These are phyloP conservation scores for Nansenia antarctica DNA, from an alignment of 2,113 vertebrate genomes.

Conservation along the genomic window DNA sequence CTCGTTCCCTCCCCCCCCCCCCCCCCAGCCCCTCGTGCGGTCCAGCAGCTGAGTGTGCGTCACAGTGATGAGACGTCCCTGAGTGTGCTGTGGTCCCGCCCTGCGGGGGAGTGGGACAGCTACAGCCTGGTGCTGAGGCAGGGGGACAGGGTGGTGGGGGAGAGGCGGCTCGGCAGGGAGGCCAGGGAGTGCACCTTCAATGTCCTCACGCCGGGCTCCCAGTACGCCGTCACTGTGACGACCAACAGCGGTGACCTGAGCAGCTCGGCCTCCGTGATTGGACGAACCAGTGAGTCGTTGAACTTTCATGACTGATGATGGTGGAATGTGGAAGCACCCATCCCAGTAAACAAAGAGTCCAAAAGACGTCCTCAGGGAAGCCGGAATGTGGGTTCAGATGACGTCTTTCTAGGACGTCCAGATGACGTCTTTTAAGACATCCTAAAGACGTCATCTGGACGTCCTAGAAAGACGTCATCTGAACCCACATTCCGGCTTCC, in stretches of 20 bases:
- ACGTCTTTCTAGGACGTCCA: too few species aligned
- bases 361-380: too few species aligned
- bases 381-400: too few species aligned
- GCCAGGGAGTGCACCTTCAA: conserved; percentile 84
- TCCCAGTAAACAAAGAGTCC: too few species aligned
- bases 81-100: conserved; percentile 79
- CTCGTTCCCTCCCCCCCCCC: background rate
- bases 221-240: conserved; percentile 78
- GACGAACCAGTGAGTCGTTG: conserved; percentile 84
- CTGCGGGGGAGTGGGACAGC: conserved; percentile 83
- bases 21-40: conserved; percentile 80
- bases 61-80: conserved; percentile 84
- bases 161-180: conserved; percentile 75
- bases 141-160: conserved; percentile 56
- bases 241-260: conserved; percentile 85
- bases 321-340: too few species aligned
- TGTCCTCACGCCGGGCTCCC: conserved; percentile 80
- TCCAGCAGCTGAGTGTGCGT: conserved; percentile 81
- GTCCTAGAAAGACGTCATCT: too few species aligned
- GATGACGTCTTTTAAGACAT: too few species aligned
- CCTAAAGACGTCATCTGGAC: too few species aligned
- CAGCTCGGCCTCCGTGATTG: conserved; percentile 78
- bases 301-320: too few species aligned
- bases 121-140: conserved; percentile 79
- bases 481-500: too few species aligned